These are phyloP conservation scores for Drosophila nigricruria DNA, from an alignment of 2,888 invertebrate genomes.

Conservation along the genomic window DNA sequence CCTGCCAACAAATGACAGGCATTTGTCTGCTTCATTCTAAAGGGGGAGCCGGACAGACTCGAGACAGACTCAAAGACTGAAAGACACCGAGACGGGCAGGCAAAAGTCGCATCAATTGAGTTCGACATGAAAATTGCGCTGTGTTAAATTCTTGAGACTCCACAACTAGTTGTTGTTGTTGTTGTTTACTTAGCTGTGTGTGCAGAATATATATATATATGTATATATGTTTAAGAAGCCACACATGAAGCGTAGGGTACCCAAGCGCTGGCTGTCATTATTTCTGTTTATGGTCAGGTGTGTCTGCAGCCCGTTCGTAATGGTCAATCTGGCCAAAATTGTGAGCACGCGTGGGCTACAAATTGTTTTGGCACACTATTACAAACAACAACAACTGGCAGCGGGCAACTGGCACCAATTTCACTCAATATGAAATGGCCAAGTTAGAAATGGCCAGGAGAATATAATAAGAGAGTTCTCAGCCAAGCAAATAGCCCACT, in stretches of 20 bases:
- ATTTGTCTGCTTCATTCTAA: conserved; percentile 67
- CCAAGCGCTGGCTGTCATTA: conserved; percentile 13
- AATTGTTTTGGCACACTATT: conserved; percentile 48
- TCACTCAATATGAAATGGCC: conserved; percentile 51
- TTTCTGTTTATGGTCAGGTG: conserved; percentile 44
- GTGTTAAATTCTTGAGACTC: conserved; percentile 40
- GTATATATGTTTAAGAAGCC: conserved; percentile 57
- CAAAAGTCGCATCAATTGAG: conserved; percentile 70
- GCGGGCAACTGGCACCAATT: conserved; percentile 56
- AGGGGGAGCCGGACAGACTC: conserved; percentile 23
- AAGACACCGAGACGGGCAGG: conserved; percentile 26
- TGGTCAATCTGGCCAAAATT: conserved; percentile 48
- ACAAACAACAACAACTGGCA: conserved; percentile 32
- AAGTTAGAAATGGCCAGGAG: conserved; percentile 13
- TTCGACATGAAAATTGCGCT: conserved; percentile 78
- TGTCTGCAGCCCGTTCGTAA: conserved; percentile 33
- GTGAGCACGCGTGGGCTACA: conserved; percentile 58
- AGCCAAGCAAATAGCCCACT: neutral
- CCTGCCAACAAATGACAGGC: conserved; percentile 79
- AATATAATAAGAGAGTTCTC: conserved; percentile 11
- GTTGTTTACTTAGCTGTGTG: conserved; percentile 14
- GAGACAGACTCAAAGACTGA: neutral
- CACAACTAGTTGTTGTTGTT: conserved; percentile 17
- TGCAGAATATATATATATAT: neutral
- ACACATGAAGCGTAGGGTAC: conserved; percentile 59